Evolutionary conservation across 1,140 invertebrate genomes (phyloP).

Genomic region (Nilaparvata lugens): DNA sequence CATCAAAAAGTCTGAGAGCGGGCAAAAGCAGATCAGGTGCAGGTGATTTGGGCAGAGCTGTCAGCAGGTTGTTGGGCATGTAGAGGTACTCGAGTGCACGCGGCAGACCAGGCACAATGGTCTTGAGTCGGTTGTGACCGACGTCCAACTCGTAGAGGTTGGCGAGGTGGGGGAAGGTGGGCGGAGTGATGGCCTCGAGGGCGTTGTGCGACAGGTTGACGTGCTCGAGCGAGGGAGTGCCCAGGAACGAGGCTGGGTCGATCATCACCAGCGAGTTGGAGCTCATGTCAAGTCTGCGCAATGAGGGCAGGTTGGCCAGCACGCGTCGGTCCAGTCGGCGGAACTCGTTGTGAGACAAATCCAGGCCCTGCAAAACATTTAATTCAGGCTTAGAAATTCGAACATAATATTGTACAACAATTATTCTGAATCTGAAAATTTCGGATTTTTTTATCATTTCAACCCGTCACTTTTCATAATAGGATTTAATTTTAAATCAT

Average conservation of each 20-base stretch:
- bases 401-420: too few species aligned
- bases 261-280: constrained; percentile 61
- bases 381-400: too few species aligned
- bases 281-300: constrained; percentile 68
- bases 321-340: constrained; percentile 56
- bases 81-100: constrained; percentile 67
- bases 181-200: constrained; percentile 28
- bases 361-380: constrained; percentile 53
- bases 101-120: constrained; percentile 57
- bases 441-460: too few species aligned
- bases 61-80: constrained; percentile 62
- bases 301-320: constrained; percentile 60
- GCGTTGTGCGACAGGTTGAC: constrained; percentile 27
- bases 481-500: too few species aligned
- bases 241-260: constrained; percentile 60
- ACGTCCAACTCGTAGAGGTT: constrained; percentile 70
- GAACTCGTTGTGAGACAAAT: constrained; percentile 68
- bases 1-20: constrained; percentile 57
- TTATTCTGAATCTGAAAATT: too few species aligned
- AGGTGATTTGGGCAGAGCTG: constrained; percentile 46
- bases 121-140: constrained; percentile 56
- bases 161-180: constrained; percentile 58
- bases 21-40: constrained; percentile 59
- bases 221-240: constrained; percentile 61
- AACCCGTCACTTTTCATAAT: too few species aligned